Conservation (phyloP, 2,888 invertebrate genomes). For the Tiliacea citrago region DNA sequence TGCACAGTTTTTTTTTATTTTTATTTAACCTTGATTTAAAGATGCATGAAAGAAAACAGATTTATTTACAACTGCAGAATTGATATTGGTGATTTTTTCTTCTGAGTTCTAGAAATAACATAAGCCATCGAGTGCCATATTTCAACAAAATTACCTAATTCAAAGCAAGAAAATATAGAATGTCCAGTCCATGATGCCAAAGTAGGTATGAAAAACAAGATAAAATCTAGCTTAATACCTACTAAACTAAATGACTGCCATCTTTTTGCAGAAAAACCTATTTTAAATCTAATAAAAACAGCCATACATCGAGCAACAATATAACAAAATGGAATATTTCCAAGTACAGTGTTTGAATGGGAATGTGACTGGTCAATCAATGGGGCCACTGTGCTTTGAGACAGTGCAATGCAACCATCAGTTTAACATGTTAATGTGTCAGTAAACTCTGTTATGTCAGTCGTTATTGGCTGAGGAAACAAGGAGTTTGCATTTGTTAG, state of each 20-base stretch:
- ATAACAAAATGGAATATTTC: constrained; percentile 62
- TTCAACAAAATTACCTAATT: not conserved
- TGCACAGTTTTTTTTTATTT: too few species aligned
- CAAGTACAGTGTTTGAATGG: constrained; percentile 65
- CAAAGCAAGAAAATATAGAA: not conserved
- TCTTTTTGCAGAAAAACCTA: not conserved
- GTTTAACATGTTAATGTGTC: constrained; percentile 67
- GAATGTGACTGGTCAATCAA: constrained; percentile 65
- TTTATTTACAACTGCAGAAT: not conserved
- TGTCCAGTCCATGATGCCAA: not conserved
- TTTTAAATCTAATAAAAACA: constrained; percentile 28
- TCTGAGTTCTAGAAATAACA: not conserved
- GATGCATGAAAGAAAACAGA: not conserved
- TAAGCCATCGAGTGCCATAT: not conserved
- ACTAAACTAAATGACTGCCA: not conserved
- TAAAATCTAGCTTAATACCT: not conserved
- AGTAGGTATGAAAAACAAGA: too few species aligned
- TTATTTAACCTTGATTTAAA: not conserved
- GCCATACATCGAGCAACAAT: constrained; percentile 38
- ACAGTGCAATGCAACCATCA: constrained; percentile 63
- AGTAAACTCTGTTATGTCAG: constrained; percentile 68
- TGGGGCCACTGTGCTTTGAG: constrained; percentile 62
- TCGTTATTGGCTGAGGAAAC: constrained; percentile 45
- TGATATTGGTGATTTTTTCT: not conserved
- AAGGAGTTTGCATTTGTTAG: constrained; percentile 41